Percentiles rank a stretch among this genome's conserved stretches.
These are phyloP conservation scores for Thamnophis elegans DNA, from an alignment of 2,797 vertebrate genomes.

Conservation along the genomic window DNA sequence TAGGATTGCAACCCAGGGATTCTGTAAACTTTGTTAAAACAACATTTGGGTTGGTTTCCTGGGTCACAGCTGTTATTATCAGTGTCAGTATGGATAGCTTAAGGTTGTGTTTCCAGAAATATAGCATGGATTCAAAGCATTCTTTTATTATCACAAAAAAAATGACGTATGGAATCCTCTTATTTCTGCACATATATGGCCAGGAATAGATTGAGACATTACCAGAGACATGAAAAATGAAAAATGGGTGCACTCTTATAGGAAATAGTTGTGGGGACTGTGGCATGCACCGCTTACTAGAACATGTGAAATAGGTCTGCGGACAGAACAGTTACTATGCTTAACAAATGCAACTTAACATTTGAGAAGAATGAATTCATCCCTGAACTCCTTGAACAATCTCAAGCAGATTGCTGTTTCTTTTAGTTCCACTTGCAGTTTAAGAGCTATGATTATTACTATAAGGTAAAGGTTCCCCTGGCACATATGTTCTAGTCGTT, in stretches of 20 bases:
- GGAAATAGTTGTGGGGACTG: background rate
- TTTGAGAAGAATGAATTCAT: background rate
- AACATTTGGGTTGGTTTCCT: background rate
- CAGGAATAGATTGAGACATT: background rate
- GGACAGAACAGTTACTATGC: background rate
- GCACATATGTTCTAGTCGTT: no score
- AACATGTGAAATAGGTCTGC: background rate
- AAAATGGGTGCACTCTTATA: background rate
- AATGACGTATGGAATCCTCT: background rate
- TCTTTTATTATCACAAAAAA: background rate
- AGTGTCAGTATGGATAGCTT: background rate
- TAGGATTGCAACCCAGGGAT: background rate
- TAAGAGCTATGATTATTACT: background rate
- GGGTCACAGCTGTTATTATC: background rate
- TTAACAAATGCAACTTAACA: background rate
- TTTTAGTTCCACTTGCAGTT: background rate
- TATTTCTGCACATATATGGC: background rate
- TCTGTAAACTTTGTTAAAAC: background rate
- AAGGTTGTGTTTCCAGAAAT: background rate
- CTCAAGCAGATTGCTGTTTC: background rate
- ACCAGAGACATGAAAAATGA: background rate
- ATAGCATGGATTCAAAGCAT: background rate
- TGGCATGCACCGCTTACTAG: no score
- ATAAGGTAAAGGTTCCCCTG: no score
- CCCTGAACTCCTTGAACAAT: background rate